These are phyloP conservation scores for Amphipoea lucens DNA, from an alignment of 2,888 invertebrate species.

Conservation along the genomic window DNA sequence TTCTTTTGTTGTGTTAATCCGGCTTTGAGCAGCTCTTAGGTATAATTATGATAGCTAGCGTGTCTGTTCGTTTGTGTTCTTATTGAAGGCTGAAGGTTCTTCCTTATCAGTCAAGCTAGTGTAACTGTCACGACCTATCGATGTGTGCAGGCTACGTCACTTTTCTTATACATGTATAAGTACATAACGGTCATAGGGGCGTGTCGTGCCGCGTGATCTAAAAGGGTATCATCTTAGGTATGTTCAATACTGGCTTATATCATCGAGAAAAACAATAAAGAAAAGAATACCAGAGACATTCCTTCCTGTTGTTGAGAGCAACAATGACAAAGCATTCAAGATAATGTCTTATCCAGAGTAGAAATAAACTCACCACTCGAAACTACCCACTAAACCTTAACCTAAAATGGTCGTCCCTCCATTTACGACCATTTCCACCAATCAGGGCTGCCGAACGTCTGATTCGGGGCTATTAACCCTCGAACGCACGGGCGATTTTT, in stretches of 20 bases:
- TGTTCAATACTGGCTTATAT: neutral
- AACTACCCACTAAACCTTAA: constrained; percentile 21
- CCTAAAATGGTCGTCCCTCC: constrained; percentile 13
- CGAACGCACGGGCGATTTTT: neutral
- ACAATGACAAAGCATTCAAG: constrained; percentile 11
- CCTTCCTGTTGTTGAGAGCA: neutral
- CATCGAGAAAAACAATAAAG: neutral
- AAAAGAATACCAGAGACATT: neutral
- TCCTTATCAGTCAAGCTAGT: constrained; percentile 57
- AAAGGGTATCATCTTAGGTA: constrained; percentile 6
- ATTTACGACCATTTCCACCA: constrained; percentile 38
- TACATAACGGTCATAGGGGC: constrained; percentile 25
- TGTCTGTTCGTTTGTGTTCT: constrained; percentile 27
- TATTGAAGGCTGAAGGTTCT: constrained; percentile 58
- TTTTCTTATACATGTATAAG: constrained; percentile 6
- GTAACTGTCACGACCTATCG: constrained; percentile 53
- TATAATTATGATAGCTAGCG: constrained; percentile 24
- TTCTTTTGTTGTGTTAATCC: constrained; percentile 25
- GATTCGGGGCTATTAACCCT: constrained; percentile 14
- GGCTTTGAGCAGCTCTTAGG: neutral
- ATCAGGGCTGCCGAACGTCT: constrained; percentile 27
- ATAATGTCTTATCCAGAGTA: constrained; percentile 10
- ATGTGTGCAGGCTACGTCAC: constrained; percentile 33
- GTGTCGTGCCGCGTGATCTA: constrained; percentile 33
- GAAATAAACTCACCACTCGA: constrained; percentile 16